Conservation (phyloP, 1,140 invertebrate genomes). For the Akabosia matsudoensis region DNA sequence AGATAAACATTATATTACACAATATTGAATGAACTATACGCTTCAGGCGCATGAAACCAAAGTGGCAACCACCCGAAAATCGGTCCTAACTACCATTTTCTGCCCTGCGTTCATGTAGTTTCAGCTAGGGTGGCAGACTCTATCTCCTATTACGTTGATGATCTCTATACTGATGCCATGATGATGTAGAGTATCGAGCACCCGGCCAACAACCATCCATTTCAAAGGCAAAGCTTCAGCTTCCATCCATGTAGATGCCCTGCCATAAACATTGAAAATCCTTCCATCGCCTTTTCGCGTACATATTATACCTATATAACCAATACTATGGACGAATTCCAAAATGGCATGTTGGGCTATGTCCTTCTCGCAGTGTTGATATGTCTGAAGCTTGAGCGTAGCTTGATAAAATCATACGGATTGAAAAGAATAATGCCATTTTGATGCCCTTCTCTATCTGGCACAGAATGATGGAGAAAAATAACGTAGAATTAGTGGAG, state of each 20-base stretch:
- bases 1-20: too few species aligned
- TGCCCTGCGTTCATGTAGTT: not conserved
- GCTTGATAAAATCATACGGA: too few species aligned
- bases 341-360: not conserved
- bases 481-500: too few species aligned
- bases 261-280: not conserved
- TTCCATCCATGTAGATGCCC: not conserved
- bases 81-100: not conserved
- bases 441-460: too few species aligned
- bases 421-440: too few species aligned
- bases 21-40: too few species aligned
- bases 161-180: not conserved
- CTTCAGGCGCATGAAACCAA: not conserved
- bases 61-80: not conserved
- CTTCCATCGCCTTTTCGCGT: not conserved
- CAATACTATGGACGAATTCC: not conserved
- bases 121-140: not conserved
- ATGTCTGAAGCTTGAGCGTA: too few species aligned
- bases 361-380: too few species aligned
- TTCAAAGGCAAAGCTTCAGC: constrained; percentile 9
- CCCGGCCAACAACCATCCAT: not conserved
- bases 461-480: too few species aligned
- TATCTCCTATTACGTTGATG: not conserved
- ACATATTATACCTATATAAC: not conserved
- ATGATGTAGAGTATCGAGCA: not conserved